Percentiles rank a stretch among this genome's conserved stretches.
These are phyloP conservation scores for Eurypyga helias DNA, from an alignment of 2,113 vertebrate genomes.

Conservation along the genomic window DNA sequence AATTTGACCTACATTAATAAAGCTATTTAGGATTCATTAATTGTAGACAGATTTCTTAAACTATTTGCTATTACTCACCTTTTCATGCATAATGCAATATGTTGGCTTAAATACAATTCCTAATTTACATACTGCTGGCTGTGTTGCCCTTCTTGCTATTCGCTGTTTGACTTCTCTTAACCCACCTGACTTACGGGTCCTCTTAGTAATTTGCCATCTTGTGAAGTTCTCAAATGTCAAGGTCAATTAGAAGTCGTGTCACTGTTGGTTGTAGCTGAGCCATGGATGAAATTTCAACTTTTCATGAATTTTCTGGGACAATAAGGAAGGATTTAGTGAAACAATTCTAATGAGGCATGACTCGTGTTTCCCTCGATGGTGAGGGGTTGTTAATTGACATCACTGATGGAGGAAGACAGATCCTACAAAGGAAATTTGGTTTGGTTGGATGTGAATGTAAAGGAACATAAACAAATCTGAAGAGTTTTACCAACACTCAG, in stretches of 20 bases:
- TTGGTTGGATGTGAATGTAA: background rate
- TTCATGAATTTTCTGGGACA: background rate
- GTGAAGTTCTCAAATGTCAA: conserved; percentile 8
- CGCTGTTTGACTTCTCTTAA: background rate
- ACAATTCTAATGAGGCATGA: background rate
- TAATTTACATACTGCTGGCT: conserved; percentile 36
- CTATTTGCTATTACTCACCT: conserved; percentile 68
- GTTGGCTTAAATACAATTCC: conserved; percentile 41
- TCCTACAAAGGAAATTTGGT: background rate
- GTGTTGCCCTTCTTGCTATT: background rate
- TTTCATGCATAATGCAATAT: conserved; percentile 75
- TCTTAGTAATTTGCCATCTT: background rate
- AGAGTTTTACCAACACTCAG: background rate
- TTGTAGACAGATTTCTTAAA: conserved; percentile 69
- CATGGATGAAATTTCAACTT: background rate
- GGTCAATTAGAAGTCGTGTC: background rate
- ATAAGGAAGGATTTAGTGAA: background rate
- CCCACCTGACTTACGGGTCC: background rate
- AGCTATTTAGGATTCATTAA: conserved; percentile 81
- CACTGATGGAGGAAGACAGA: background rate
- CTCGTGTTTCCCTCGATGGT: background rate
- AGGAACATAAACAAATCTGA: background rate
- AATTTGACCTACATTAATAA: conserved; percentile 78
- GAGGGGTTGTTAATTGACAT: background rate
- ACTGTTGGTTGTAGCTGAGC: background rate